Base-by-base conservation (phyloP, 2,797 vertebrate species). In the Cuniculus paca region DNA sequence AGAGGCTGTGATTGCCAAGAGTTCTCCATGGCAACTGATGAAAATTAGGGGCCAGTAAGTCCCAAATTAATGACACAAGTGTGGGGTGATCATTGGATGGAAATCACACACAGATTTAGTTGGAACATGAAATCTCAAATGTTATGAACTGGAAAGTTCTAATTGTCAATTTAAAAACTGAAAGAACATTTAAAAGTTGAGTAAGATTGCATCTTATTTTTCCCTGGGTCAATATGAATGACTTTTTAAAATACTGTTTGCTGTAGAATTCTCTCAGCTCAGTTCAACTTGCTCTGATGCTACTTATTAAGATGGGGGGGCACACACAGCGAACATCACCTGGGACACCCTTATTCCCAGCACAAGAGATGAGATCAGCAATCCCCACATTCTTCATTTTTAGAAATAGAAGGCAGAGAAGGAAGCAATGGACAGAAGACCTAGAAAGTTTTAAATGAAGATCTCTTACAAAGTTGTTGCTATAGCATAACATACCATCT, bases 1-100 rank as follows among this genome's bases (percentile, higher is more conserved):
- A 26, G 54, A 85, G 54, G 39, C 82, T 20, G 54, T 80, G 92
- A 92, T 89, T 54, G 63, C 39, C n/a, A 58, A 88, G 70, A 97
- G 26, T 13, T 82, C 90, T 72, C 42, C 28, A 24, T 60, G 17
- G 5, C 84, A 92, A 48, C 81, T 63, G 90, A 72, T 88, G 80
- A 88, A 96, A 95, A 8, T 58, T 26, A 75, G 82, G 52, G 13
- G 10, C 3, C 36, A 60, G n/a, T 61, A 75, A 65, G 61, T 63
- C 52, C 88, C 89, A 65, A 72, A 81, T 91, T n/a, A 94, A 52
- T 5, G 39, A 26, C 54, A 8, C 11, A n/a, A 90, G 9, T 1
- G 7, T 22, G 56, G 45, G 24, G 2, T 0, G 79, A 36, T 80
- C 45, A 0, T 58, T 11, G 0, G 0, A 13, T 75, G 70, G 31